Evolutionary conservation across 2,888 invertebrate genomes (phyloP).

Genomic region (Alsophila aescularia): DNA sequence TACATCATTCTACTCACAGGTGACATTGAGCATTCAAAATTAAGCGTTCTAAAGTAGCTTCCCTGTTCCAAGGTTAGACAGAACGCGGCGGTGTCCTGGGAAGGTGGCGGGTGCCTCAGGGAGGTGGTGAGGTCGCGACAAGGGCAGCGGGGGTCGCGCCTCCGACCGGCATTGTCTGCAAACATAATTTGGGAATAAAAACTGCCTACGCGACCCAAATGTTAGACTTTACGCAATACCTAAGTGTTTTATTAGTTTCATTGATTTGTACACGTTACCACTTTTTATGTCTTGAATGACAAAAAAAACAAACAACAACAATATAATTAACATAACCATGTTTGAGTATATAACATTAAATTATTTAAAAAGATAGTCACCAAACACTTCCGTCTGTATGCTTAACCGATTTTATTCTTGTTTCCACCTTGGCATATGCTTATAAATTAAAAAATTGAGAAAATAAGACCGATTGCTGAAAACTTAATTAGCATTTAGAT

Average conservation of each 20-base stretch:
- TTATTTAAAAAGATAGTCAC: too few relatives aligned
- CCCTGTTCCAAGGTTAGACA: conserved; percentile 64
- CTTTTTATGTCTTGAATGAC: too few relatives aligned
- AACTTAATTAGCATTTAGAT: too few relatives aligned
- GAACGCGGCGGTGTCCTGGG: conserved; percentile 62
- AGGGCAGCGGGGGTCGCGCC: conserved; percentile 66
- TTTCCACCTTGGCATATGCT: too few relatives aligned
- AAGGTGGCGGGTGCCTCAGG: conserved; percentile 49
- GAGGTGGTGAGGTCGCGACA: conserved; percentile 59
- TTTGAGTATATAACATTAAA: too few relatives aligned
- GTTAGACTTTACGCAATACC: conserved; percentile 38
- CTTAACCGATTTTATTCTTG: too few relatives aligned
- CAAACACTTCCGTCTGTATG: too few relatives aligned
- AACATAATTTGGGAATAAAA: conserved; percentile 54
- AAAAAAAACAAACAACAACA: too few relatives aligned
- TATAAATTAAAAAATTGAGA: too few relatives aligned
- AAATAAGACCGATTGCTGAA: too few relatives aligned
- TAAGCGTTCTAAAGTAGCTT: conserved; percentile 52
- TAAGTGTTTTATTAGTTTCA: conserved; percentile 20
- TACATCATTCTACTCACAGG: conserved; percentile 44
- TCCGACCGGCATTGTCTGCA: conserved; percentile 53
- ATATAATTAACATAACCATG: too few relatives aligned
- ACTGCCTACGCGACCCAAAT: conserved; percentile 47
- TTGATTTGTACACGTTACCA: conserved; percentile 39
- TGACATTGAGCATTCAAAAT: conserved; percentile 41